Conservation (phyloP, 1,140 invertebrate species). For the Heliconius hermathena region DNA sequence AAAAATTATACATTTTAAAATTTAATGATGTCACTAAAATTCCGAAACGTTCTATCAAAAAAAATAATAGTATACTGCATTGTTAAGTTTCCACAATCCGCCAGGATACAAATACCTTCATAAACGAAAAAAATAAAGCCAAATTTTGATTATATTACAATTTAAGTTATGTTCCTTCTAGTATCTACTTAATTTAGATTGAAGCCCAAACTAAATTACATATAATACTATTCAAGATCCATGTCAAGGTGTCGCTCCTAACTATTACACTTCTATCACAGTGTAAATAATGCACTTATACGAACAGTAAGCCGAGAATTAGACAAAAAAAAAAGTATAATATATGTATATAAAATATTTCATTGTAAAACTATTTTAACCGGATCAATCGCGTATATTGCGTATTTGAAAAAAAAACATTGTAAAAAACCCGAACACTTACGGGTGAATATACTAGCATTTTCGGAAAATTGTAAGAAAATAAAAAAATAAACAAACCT, state of each 20-base stretch:
- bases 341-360: no score
- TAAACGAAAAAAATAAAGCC: conserved; percentile 14
- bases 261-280: conserved; percentile 78
- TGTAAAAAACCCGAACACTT: no score
- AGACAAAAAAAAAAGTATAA: no score
- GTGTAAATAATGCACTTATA: conserved; percentile 80
- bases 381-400: no score
- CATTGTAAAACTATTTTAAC: no score
- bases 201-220: conserved; percentile 34
- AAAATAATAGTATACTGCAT: neutral
- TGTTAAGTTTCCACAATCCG: neutral
- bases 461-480: no score
- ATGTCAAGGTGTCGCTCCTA: conserved; percentile 68
- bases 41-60: neutral
- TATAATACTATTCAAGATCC: conserved; percentile 52
- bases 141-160: conserved; percentile 13
- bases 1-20: neutral
- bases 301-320: conserved; percentile 31
- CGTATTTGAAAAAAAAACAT: no score
- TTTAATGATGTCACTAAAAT: neutral
- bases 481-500: no score
- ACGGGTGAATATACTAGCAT: no score
- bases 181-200: conserved; percentile 24
- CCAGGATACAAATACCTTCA: neutral
- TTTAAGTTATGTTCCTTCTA: neutral